Conservation (phyloP, 1,140 invertebrate genomes). For the Diuraphis noxia region DNA sequence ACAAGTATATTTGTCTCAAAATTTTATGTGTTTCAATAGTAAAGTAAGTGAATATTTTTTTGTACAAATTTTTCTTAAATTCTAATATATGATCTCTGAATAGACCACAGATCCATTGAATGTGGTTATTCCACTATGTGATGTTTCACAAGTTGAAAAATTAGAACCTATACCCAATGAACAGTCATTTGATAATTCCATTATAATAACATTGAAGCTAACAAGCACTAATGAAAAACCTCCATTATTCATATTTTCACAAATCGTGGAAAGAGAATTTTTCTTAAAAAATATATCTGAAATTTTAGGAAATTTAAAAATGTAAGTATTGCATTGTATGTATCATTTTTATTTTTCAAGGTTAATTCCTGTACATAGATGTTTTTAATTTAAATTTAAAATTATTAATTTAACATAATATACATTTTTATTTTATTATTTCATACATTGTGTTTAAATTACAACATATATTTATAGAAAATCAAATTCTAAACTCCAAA, state of each 20-base stretch:
- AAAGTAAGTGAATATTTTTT: slow-evolving; percentile 68
- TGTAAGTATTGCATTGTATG: slow-evolving; percentile 54
- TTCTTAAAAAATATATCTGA: slow-evolving; percentile 89
- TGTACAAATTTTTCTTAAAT: background rate
- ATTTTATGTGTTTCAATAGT: slow-evolving; percentile 96
- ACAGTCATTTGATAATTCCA: slow-evolving; percentile 72
- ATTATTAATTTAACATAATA: background rate
- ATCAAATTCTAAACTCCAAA: slow-evolving; percentile 6
- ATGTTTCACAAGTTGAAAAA: slow-evolving; percentile 74
- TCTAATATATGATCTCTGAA: background rate
- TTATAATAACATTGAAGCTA: slow-evolving; percentile 86
- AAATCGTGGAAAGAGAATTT: slow-evolving; percentile 86
- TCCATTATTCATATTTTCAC: slow-evolving; percentile 85
- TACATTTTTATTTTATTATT: background rate
- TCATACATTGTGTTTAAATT: background rate
- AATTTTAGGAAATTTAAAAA: slow-evolving; percentile 68
- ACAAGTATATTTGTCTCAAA: slow-evolving; percentile 88
- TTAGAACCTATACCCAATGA: slow-evolving; percentile 69
- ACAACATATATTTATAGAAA: slow-evolving; percentile 11
- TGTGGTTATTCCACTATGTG: slow-evolving; percentile 85
- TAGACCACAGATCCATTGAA: slow-evolving; percentile 82
- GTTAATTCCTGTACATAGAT: background rate
- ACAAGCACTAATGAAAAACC: slow-evolving; percentile 62
- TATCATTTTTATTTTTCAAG: background rate
- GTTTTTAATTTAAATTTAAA: no score